Evolutionary conservation across 2,797 vertebrate genomes (phyloP).

Genomic region (Falco columbarius): DNA sequence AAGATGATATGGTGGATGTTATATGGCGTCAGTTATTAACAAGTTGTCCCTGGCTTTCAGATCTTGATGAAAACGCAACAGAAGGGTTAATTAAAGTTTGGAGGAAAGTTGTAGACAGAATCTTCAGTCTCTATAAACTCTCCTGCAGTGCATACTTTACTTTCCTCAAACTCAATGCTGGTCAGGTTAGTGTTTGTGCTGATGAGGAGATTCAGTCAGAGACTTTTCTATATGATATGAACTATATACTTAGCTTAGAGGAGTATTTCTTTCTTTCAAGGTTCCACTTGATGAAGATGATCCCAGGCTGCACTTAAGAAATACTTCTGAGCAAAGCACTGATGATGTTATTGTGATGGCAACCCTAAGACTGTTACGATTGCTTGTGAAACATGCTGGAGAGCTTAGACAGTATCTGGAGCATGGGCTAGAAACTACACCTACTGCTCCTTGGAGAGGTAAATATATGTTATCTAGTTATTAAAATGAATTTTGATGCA

Average conservation of each 20-base stretch:
- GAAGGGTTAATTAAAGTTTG: slow-evolving; percentile 95
- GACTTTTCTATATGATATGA: background rate
- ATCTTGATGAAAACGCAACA: slow-evolving; percentile 87
- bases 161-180: slow-evolving; percentile 96
- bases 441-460: slow-evolving; percentile 98
- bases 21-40: slow-evolving; percentile 92
- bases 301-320: slow-evolving; percentile 85
- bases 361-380: slow-evolving; percentile 88
- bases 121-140: slow-evolving; percentile 95
- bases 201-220: background rate
- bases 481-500: background rate
- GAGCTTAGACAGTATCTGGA: slow-evolving; percentile 94
- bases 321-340: slow-evolving; percentile 90
- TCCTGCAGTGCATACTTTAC: slow-evolving; percentile 98
- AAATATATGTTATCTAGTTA: background rate
- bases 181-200: slow-evolving; percentile 78
- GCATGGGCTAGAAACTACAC: slow-evolving; percentile 93
- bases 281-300: slow-evolving; percentile 91
- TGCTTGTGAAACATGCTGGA: slow-evolving; percentile 96
- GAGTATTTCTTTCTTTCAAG: slow-evolving; percentile 69
- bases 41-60: slow-evolving; percentile 92
- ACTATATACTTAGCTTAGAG: background rate
- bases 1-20: slow-evolving; percentile 96
- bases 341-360: slow-evolving; percentile 98
- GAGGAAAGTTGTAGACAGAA: slow-evolving; percentile 93